Percentiles rank a stretch among this genome's conserved stretches.
Conservation (phyloP, 2,888 invertebrate species). For the Barypeithes pellucidus region DNA sequence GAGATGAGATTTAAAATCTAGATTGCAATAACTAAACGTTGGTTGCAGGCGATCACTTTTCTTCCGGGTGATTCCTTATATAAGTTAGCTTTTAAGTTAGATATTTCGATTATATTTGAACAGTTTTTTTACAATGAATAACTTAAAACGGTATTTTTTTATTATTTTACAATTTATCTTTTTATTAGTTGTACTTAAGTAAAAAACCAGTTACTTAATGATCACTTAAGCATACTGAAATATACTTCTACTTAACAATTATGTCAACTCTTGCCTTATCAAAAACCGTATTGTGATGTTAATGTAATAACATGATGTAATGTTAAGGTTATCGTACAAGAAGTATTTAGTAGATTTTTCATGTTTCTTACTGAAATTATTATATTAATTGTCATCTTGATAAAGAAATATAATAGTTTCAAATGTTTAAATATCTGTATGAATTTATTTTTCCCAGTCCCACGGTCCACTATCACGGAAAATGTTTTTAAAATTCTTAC, state of each 20-base stretch:
- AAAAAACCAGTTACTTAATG: not conserved
- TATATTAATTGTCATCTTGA: not conserved
- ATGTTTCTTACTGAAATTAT: conserved; percentile 18
- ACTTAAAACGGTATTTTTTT: not conserved
- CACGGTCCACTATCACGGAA: not conserved
- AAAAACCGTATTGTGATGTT: conserved; percentile 25
- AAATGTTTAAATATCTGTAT: conserved; percentile 4
- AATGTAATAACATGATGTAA: conserved; percentile 17
- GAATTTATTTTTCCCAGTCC: not conserved
- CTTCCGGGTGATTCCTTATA: too few relatives aligned
- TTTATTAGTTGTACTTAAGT: conserved; percentile 14
- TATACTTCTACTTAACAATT: conserved; percentile 25
- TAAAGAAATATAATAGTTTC: conserved; percentile 1
- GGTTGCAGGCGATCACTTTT: too few relatives aligned
- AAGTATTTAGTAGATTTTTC: conserved; percentile 22
- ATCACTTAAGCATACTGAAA: conserved; percentile 2
- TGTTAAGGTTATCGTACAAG: conserved; percentile 7
- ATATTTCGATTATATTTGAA: not conserved
- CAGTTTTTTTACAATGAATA: conserved; percentile 1
- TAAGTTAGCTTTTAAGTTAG: not conserved
- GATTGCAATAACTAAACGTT: too few relatives aligned
- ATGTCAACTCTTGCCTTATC: conserved; percentile 25
- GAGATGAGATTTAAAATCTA: too few relatives aligned
- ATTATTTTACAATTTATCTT: not conserved
- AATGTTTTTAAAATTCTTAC: too few relatives aligned